Conservation (phyloP, 2,113 vertebrate genomes). For the Murina feae region DNA sequence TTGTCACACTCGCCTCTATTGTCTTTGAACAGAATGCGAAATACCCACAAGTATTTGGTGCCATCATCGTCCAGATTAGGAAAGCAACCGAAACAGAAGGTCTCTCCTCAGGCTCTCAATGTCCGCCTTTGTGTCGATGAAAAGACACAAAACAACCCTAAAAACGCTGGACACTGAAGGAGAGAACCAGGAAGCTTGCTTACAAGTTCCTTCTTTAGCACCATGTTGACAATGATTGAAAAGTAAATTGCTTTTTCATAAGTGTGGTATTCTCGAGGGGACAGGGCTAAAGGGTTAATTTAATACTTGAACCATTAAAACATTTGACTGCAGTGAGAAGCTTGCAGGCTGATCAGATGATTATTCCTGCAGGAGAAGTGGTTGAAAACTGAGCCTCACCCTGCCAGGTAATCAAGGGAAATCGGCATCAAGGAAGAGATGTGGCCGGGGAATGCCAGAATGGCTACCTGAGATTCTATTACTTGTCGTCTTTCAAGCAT, state of each 20-base stretch:
- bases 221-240: conserved; percentile 61
- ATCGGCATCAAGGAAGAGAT: conserved; percentile 83
- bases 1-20: background rate
- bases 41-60: background rate
- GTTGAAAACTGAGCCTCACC: conserved; percentile 89
- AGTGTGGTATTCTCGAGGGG: conserved; percentile 69
- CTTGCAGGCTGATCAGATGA: conserved; percentile 86
- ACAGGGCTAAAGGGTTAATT: conserved; percentile 80
- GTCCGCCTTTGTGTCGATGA: background rate
- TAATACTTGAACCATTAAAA: conserved; percentile 83
- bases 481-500: conserved; percentile 93
- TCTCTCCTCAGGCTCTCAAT: background rate
- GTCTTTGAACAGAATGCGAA: background rate
- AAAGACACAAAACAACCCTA: background rate
- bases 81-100: background rate
- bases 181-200: conserved; percentile 13
- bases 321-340: conserved; percentile 82
- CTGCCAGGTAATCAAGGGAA: conserved; percentile 92
- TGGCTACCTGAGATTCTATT: conserved; percentile 89
- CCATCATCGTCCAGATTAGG: background rate
- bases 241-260: conserved; percentile 77
- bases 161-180: background rate
- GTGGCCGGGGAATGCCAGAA: conserved; percentile 79
- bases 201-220: conserved; percentile 21
- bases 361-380: conserved; percentile 89